phyloP scores from a whole-genome alignment of 2,797 vertebrate species.

The Lepidocolaptes lacrymiger region DNA sequence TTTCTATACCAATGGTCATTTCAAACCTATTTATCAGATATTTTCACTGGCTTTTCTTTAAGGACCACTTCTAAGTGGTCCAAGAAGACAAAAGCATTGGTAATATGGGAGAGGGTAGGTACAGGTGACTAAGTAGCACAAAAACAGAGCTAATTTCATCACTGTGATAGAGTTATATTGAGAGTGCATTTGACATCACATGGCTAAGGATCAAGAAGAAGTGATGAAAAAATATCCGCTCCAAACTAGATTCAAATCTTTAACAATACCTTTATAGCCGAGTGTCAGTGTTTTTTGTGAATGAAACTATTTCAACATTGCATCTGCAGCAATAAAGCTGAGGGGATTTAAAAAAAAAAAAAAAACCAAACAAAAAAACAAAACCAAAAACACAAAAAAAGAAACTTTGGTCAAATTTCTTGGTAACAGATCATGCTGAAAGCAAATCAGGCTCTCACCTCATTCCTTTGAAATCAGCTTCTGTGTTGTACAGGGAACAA shows the following conservation, averaged over 20 bases:
- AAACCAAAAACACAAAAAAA: accelerated
- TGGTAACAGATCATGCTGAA: not conserved
- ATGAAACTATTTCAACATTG: not conserved
- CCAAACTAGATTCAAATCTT: not conserved
- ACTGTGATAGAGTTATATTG: not conserved
- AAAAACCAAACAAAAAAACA: not conserved
- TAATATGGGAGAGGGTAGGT: not conserved
- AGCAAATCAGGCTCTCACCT: not conserved
- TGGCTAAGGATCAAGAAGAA: not conserved
- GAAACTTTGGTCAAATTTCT: not conserved
- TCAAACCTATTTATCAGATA: not conserved
- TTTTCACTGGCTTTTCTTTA: not conserved
- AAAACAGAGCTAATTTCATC: not conserved
- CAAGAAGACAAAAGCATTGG: not conserved
- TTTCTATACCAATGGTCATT: not conserved
- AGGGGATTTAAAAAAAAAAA: not conserved
- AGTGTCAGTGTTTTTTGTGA: not conserved
- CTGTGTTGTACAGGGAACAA: not conserved
- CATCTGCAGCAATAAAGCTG: not conserved
- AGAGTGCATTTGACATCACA: not conserved
- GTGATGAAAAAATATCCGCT: not conserved
- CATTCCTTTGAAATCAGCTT: not conserved
- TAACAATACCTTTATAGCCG: not conserved
- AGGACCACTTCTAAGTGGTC: not conserved
- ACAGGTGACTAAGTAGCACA: not conserved